A percentile compares a stretch with the other conserved stretches of the same genome.
phyloP scores from a whole-genome alignment of 2,113 vertebrate genomes.

The Cichladusa arquata region DNA sequence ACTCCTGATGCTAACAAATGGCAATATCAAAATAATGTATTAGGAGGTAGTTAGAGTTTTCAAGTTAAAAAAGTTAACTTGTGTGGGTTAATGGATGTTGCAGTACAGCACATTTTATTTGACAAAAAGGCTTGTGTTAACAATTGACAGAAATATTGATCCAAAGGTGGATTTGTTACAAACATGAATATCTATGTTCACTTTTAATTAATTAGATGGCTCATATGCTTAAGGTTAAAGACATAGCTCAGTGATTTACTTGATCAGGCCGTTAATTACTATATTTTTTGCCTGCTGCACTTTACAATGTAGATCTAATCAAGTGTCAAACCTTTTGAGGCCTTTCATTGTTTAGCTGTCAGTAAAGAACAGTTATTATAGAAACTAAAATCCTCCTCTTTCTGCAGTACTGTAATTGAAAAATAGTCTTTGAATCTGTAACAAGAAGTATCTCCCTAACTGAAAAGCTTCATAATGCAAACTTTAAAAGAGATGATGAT shows the following conservation, averaged over 20 bases:
- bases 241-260: constrained; percentile 9
- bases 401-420: constrained; percentile 57
- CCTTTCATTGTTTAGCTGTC: constrained; percentile 65
- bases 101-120: not conserved
- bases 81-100: not conserved
- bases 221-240: constrained; percentile 27
- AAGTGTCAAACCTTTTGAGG: constrained; percentile 67
- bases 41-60: not conserved
- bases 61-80: not conserved
- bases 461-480: not conserved
- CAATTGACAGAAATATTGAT: not conserved
- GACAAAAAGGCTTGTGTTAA: not conserved
- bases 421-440: constrained; percentile 41
- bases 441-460: not conserved
- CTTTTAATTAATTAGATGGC: constrained; percentile 18
- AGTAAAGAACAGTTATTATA: constrained; percentile 56
- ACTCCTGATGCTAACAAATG: not conserved
- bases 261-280: constrained; percentile 53
- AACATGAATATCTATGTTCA: not conserved
- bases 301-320: constrained; percentile 46
- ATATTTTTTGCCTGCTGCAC: constrained; percentile 48
- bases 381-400: constrained; percentile 63
- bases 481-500: not conserved
- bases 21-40: not conserved
- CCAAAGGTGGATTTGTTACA: not conserved